Evolutionary conservation across 2,113 vertebrate genomes (phyloP).

Genomic region (Probosciger aterrimus): DNA sequence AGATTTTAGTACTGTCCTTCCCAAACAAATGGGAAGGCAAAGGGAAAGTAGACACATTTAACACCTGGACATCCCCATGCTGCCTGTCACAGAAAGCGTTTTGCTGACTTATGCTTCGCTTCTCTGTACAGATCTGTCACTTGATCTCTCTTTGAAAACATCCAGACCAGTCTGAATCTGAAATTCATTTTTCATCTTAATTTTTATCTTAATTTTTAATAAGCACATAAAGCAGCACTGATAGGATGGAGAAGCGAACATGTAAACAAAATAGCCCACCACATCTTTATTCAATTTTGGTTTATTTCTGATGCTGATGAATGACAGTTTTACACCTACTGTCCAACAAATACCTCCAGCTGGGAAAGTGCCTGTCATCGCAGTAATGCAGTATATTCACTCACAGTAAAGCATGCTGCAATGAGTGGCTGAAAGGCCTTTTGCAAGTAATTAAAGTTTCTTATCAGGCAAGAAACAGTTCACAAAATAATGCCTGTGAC

Average conservation of each 20-base stretch:
- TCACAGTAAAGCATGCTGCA: background rate
- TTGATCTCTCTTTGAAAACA: background rate
- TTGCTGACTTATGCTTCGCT: background rate
- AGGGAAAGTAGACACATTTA: background rate
- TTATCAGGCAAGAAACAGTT: background rate
- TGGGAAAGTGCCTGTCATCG: background rate
- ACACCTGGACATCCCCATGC: background rate
- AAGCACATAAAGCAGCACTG: background rate
- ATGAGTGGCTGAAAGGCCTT: background rate
- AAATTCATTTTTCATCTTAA: background rate
- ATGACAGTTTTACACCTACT: background rate
- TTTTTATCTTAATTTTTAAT: background rate
- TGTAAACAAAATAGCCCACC: background rate
- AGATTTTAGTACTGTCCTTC: background rate
- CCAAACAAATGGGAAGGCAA: background rate
- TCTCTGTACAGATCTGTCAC: background rate
- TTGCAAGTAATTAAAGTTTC: background rate
- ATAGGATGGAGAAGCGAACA: background rate
- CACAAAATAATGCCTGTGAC: background rate
- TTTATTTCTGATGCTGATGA: background rate
- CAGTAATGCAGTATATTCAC: background rate
- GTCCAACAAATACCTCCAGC: background rate
- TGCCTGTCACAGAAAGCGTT: background rate
- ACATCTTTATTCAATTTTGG: background rate
- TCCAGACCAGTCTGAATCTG: background rate